Conservation (phyloP, 2,113 vertebrate species). For the Eptesicus fuscus region DNA sequence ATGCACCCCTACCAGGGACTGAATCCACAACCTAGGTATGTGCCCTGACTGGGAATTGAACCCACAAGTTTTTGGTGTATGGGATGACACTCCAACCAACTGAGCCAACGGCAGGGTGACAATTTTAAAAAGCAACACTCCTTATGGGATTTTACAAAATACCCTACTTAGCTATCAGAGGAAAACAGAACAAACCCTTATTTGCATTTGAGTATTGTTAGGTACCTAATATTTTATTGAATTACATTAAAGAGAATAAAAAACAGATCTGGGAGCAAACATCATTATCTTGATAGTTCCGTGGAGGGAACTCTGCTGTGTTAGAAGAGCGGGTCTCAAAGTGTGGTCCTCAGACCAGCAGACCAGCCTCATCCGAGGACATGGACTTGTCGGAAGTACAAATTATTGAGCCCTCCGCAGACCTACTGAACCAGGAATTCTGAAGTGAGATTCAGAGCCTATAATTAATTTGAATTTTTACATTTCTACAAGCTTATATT, state of each 20-base stretch:
- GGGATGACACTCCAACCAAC: background rate
- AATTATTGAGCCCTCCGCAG: background rate
- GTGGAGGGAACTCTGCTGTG: accelerated
- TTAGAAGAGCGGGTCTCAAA: background rate
- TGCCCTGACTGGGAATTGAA: background rate
- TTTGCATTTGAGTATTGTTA: background rate
- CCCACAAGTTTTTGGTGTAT: background rate
- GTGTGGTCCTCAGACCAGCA: no score
- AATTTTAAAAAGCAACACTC: background rate
- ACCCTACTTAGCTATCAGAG: background rate
- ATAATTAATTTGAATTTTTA: background rate
- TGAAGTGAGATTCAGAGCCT: background rate
- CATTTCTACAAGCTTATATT: background rate
- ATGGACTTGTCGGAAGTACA: background rate
- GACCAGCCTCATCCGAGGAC: background rate
- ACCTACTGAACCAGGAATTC: background rate
- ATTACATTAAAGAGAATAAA: background rate
- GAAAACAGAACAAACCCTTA: background rate
- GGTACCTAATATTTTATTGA: background rate
- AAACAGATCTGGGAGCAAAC: background rate
- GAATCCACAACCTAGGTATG: background rate
- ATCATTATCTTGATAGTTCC: background rate
- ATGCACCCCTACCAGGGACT: background rate
- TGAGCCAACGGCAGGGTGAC: background rate
- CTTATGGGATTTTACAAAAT: background rate